phyloP scores from a whole-genome alignment of 2,113 vertebrate species.

The sheep (Ovis aries) region ARS-UI_Ramb_v3.0 NC_056067.1:4250501-4251000 shows the following conservation, averaged over 20 bases:
- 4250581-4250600: not conserved
- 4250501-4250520: not conserved
- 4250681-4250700: not conserved
- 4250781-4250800: not conserved
- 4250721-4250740: not conserved
- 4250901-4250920: not conserved
- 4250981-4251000: not conserved
- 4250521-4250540: not conserved
- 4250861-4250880: not conserved
- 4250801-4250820: not conserved
- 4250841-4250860: not conserved
- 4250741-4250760: not conserved
- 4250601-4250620: not conserved
- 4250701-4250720: not conserved
- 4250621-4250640: rapidly evolving
- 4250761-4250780: not conserved
- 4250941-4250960: not conserved
- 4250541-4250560: not conserved
- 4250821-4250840: not conserved
- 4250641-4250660: not conserved
- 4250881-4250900: not conserved
- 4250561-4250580: not conserved
- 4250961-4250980: not conserved
- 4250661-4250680: not conserved
- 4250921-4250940: not conserved